These are phyloP conservation scores for Aporrectodea caliginosa DNA, from an alignment of 1,140 invertebrate species.

Conservation along the genomic window DNA sequence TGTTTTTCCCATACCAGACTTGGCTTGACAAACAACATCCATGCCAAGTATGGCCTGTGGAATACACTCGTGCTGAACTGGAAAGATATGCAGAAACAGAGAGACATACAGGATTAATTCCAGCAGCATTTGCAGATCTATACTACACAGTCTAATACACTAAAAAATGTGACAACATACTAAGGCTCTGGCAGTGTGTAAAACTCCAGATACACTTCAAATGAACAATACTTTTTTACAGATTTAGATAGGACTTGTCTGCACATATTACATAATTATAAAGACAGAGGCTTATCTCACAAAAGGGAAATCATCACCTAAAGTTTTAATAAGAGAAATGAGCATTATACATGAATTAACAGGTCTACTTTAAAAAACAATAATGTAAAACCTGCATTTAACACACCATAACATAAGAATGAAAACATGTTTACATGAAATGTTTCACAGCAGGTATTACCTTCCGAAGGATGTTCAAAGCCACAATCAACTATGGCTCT, in stretches of 20 bases:
- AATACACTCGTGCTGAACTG: conserved; percentile 99
- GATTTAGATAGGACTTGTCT: background rate
- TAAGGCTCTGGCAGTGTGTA: background rate
- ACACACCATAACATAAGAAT: too few species aligned
- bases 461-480: conserved; percentile 99
- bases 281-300: too few species aligned
- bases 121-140: background rate
- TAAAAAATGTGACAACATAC: background rate
- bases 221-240: background rate
- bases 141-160: background rate
- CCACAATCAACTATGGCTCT: conserved; percentile 98
- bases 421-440: background rate
- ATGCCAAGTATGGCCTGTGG: conserved; percentile 98
- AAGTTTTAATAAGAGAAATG: too few species aligned
- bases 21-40: conserved; percentile 99
- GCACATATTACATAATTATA: too few species aligned
- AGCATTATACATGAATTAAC: too few species aligned
- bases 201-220: background rate
- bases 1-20: conserved; percentile 99
- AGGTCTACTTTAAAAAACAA: too few species aligned
- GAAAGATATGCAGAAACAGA: conserved; percentile 29
- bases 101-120: background rate
- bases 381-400: too few species aligned
- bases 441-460: conserved; percentile 57
- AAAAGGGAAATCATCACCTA: too few species aligned